Conservation (phyloP, 2,113 vertebrate genomes). For the Ahaetulla prasina region DNA sequence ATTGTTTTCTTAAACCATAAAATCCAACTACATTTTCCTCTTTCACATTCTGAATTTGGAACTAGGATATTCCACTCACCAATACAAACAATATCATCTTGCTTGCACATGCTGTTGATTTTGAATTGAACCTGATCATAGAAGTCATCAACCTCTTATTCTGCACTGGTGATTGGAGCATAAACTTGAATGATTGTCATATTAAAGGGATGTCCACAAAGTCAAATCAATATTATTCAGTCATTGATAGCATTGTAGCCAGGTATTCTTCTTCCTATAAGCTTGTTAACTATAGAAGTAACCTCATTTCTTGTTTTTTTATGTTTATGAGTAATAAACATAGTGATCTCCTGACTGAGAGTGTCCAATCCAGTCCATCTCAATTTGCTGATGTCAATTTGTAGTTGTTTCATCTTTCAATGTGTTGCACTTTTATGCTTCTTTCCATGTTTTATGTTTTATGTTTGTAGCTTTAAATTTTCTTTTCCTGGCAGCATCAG, state of each 20-base stretch:
- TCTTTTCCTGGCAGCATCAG: background rate
- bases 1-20: too few relatives aligned
- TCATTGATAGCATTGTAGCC: background rate
- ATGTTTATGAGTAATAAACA: background rate
- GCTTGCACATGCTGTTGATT: background rate
- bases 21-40: too few relatives aligned
- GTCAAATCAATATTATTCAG: too few relatives aligned
- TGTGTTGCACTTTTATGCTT: background rate
- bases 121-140: background rate
- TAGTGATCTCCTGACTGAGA: background rate
- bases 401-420: background rate
- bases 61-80: background rate
- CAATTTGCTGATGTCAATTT: background rate
- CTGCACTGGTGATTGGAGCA: background rate
- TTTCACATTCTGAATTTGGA: too few relatives aligned
- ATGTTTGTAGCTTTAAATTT: background rate
- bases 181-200: background rate
- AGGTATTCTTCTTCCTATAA: background rate
- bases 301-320: background rate
- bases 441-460: background rate
- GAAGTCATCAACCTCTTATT: background rate
- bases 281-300: background rate
- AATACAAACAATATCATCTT: background rate
- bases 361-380: background rate
- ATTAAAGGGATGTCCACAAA: too few relatives aligned